These are phyloP conservation scores for Epizoanthus scotinus DNA, from an alignment of 92 coral and sea anemone genomes.

Conservation along the genomic window DNA sequence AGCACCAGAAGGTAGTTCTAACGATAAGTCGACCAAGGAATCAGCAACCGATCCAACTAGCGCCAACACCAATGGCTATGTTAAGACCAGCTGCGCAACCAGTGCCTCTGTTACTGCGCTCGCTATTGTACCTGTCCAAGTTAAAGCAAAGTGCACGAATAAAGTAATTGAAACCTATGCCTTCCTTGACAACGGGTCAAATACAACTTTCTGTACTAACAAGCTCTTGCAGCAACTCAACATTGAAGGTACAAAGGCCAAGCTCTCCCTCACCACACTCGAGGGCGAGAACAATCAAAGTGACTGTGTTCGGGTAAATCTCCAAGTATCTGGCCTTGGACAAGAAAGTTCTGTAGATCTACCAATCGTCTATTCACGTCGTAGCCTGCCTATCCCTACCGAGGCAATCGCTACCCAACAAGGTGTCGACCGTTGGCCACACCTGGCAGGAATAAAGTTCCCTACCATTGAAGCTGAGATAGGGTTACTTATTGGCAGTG, in stretches of 20 bases:
- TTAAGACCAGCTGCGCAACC: constrained; percentile 6
- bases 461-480: constrained; percentile 20
- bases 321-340: constrained; percentile 27
- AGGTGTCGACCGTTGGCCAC: too few relatives aligned
- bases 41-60: constrained; percentile 23
- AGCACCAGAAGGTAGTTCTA: too few relatives aligned
- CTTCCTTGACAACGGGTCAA: constrained; percentile 39
- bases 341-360: background rate
- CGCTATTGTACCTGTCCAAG: constrained; percentile 39
- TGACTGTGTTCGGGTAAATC: constrained; percentile 24
- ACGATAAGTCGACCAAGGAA: constrained; percentile 10
- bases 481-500: constrained; percentile 30
- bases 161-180: constrained; percentile 27
- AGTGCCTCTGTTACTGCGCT: constrained; percentile 37
- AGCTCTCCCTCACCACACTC: constrained; percentile 36
- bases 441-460: constrained; percentile 21
- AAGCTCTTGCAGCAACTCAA: constrained; percentile 13
- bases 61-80: constrained; percentile 39
- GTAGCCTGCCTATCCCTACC: constrained; percentile 21
- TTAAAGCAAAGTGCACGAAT: constrained; percentile 19
- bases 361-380: constrained; percentile 32
- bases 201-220: constrained; percentile 41
- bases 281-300: constrained; percentile 18
- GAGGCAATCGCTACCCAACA: background rate
- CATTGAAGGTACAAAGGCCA: constrained; percentile 9